phyloP scores from a whole-genome alignment of 2,113 vertebrate genomes.

The Toxostoma redivivum region DNA sequence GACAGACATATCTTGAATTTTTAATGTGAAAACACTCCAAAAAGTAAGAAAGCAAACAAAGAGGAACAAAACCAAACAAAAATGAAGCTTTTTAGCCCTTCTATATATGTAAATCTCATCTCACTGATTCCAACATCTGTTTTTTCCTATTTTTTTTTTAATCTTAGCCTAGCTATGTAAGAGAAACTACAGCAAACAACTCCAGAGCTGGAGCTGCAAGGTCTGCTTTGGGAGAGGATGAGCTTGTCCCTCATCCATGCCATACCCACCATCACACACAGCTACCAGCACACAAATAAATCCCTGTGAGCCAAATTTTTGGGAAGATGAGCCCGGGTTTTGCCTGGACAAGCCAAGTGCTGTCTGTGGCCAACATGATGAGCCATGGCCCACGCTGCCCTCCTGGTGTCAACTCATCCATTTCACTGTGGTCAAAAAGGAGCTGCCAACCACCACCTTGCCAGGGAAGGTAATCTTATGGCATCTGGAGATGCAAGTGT shows the following conservation, averaged over 20 bases:
- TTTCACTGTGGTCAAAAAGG: neutral
- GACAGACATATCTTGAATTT: conserved; percentile 54
- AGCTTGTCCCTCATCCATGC: neutral
- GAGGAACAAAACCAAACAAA: conserved; percentile 40
- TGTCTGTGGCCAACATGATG: neutral
- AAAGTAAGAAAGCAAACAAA: conserved; percentile 56
- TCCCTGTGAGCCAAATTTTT: neutral
- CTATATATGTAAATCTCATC: conserved; percentile 44
- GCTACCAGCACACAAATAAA: neutral
- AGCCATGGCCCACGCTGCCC: rapidly evolving
- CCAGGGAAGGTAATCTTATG: neutral
- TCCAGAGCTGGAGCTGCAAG: rapidly evolving
- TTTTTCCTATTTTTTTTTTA: neutral
- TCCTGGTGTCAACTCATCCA: neutral
- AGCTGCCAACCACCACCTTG: neutral
- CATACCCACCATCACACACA: neutral
- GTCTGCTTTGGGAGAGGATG: neutral
- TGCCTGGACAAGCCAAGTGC: neutral
- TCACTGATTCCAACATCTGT: neutral
- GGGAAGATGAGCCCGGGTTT: neutral
- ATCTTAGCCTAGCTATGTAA: neutral
- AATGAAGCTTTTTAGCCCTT: conserved; percentile 25
- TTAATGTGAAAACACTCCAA: conserved; percentile 38
- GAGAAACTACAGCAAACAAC: neutral
- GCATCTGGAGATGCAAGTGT: neutral